A percentile compares a stretch with the other conserved stretches of the same genome.
Evolutionary conservation across 2,797 vertebrate species (phyloP).

Genomic region (Erethizon dorsatum): DNA sequence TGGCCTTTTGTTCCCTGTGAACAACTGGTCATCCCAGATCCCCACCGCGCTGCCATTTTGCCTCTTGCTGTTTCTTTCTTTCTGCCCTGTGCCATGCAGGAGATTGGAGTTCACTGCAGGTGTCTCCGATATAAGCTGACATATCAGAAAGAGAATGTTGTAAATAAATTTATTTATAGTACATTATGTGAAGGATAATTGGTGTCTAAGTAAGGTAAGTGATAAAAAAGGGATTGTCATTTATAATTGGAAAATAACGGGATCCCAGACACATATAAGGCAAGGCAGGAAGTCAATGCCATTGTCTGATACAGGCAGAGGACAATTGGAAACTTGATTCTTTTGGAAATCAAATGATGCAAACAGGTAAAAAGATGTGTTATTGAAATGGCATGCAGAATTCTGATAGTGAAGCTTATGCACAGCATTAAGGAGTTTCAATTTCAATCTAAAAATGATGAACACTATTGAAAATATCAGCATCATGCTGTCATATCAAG

Average conservation of each 20-base stretch:
- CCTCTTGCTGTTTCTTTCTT: too few species aligned
- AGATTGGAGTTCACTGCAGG: too few species aligned
- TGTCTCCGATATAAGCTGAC: not conserved
- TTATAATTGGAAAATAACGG: not conserved
- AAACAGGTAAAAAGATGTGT: not conserved
- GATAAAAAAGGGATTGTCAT: not conserved
- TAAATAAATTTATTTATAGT: not conserved
- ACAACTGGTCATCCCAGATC: too few species aligned
- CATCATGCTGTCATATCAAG: not conserved
- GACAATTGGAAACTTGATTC: not conserved
- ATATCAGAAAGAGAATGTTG: not conserved
- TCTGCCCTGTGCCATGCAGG: too few species aligned
- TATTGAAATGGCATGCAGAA: not conserved
- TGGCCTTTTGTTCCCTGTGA: too few species aligned
- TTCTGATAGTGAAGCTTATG: not conserved
- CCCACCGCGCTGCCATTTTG: too few species aligned
- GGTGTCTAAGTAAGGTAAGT: not conserved
- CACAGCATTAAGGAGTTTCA: not conserved
- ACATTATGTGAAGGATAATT: not conserved
- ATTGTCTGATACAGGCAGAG: not conserved
- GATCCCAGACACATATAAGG: not conserved
- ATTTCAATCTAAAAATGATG: not conserved
- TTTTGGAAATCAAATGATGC: not conserved
- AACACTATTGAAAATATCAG: conserved; percentile 13
- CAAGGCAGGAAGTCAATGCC: not conserved